phyloP scores from a whole-genome alignment of 1,140 invertebrate genomes.

The Riptortus pedestris region DNA sequence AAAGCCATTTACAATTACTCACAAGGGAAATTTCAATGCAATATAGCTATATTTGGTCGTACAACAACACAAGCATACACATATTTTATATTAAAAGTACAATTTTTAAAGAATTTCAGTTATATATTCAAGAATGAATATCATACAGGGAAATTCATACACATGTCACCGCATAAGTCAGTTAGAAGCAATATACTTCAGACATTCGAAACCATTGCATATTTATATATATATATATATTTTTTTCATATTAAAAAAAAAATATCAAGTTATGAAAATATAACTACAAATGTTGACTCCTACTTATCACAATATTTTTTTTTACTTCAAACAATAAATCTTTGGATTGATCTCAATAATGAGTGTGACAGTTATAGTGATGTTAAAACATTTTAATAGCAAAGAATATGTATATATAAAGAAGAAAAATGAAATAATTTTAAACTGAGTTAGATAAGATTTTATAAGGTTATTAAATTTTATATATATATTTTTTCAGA shows the following conservation, averaged over 20 bases:
- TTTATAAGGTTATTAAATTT: too few species aligned
- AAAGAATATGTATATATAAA: neutral
- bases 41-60: constrained; percentile 1
- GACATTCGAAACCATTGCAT: constrained; percentile 4
- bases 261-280: constrained; percentile 7
- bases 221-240: constrained; percentile 6
- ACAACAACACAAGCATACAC: constrained; percentile 17
- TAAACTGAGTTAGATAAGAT: neutral
- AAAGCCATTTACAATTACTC: neutral
- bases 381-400: neutral
- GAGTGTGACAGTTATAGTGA: neutral
- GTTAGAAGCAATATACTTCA: neutral
- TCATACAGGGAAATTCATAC: neutral
- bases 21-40: neutral
- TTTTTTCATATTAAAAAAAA: constrained; percentile 1
- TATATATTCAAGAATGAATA: neutral
- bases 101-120: neutral
- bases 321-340: constrained; percentile 20
- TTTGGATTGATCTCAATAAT: constrained; percentile 15
- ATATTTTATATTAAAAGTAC: neutral
- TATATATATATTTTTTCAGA: neutral
- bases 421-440: neutral
- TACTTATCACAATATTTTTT: constrained; percentile 21
- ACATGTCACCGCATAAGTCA: neutral
- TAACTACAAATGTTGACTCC: constrained; percentile 11